A percentile compares a stretch with the other conserved stretches of the same genome.
Evolutionary conservation across 2,888 invertebrate genomes (phyloP).

Genomic region (Epirrita christyi): DNA sequence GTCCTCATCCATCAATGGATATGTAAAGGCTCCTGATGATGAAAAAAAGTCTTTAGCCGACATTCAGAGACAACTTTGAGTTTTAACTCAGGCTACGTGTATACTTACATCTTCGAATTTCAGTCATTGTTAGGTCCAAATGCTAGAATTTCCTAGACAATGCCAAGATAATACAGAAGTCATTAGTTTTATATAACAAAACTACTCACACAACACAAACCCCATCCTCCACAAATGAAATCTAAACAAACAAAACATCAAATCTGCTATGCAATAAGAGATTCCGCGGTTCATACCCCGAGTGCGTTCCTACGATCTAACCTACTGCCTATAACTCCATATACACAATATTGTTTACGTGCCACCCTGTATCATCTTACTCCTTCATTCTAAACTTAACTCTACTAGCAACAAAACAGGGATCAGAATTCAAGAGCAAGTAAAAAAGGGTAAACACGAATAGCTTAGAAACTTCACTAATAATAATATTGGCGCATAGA

Average conservation of each 20-base stretch:
- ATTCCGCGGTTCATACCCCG: constrained; percentile 27
- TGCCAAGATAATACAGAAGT: too few species aligned
- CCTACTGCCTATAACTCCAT: constrained; percentile 27
- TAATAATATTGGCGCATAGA: constrained; percentile 2
- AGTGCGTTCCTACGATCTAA: constrained; percentile 28
- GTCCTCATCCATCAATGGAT: too few species aligned
- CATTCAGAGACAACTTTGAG: too few species aligned
- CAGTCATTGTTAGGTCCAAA: too few species aligned
- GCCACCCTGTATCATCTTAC: constrained; percentile 35
- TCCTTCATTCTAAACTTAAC: constrained; percentile 17
- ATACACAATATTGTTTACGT: constrained; percentile 45
- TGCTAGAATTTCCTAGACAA: too few species aligned
- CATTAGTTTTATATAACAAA: not conserved
- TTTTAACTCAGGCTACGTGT: too few species aligned
- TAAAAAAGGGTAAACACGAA: constrained; percentile 33
- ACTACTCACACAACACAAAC: not conserved
- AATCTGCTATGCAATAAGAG: constrained; percentile 32
- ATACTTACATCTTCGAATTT: not conserved
- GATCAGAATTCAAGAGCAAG: constrained; percentile 6
- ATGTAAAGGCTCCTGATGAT: too few species aligned
- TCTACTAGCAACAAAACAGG: not conserved
- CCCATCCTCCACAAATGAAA: not conserved
- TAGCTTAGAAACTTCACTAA: constrained; percentile 25
- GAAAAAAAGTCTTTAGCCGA: too few species aligned
- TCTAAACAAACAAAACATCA: constrained; percentile 27